Percentiles rank a stretch among this genome's conserved stretches.
phyloP scores from a whole-genome alignment of 2,888 invertebrate genomes.

The Eurytoma californica region DNA sequence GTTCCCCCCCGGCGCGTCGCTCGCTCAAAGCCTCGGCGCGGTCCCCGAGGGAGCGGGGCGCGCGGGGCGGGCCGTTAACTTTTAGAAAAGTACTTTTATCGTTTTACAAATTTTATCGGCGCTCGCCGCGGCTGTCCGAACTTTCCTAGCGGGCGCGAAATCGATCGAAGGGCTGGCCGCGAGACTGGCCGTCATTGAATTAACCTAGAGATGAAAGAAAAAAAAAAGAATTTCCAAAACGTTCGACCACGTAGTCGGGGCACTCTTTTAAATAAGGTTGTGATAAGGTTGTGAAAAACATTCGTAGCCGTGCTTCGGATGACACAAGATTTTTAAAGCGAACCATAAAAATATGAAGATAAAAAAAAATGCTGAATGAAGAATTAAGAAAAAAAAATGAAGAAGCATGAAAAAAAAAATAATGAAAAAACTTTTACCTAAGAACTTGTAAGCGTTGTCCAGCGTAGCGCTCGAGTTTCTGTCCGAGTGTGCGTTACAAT shows the following conservation, averaged over 20 bases:
- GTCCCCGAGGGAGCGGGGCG: too few species aligned
- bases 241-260: slow-evolving; percentile 64
- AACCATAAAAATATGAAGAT: slow-evolving; percentile 23
- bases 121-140: not conserved
- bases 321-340: slow-evolving; percentile 67
- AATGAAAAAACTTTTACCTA: slow-evolving; percentile 32
- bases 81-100: slow-evolving; percentile 5
- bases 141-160: not conserved
- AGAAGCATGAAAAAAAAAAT: not conserved
- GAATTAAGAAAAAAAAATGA: slow-evolving; percentile 1
- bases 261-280: slow-evolving; percentile 73
- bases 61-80: too few species aligned
- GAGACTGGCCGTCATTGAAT: not conserved
- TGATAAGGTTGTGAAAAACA: slow-evolving; percentile 74
- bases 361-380: slow-evolving; percentile 7
- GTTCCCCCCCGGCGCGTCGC: too few species aligned
- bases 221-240: slow-evolving; percentile 37
- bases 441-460: slow-evolving; percentile 38
- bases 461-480: slow-evolving; percentile 52
- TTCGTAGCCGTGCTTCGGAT: slow-evolving; percentile 71
- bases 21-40: too few species aligned
- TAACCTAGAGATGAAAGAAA: slow-evolving; percentile 12
- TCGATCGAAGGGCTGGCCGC: not conserved
- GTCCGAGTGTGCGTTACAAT: slow-evolving; percentile 33
- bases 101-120: slow-evolving; percentile 28